Percentiles rank a stretch among this genome's conserved stretches.
These are phyloP conservation scores for Actenoides hombroni DNA, from an alignment of 2,113 vertebrate genomes.

Conservation along the genomic window DNA sequence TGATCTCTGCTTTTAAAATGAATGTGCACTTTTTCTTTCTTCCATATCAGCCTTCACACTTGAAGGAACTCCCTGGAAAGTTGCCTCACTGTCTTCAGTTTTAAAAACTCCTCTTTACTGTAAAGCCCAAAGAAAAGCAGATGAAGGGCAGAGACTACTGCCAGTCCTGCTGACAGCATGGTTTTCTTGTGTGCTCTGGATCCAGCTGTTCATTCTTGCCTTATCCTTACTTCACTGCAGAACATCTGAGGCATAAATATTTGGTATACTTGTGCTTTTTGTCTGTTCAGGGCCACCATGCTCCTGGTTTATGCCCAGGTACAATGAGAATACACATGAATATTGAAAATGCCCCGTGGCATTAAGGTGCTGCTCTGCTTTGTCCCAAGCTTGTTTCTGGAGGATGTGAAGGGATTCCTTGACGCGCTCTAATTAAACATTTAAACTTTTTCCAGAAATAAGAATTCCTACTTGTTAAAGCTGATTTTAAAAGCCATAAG, in stretches of 20 bases:
- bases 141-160: background rate
- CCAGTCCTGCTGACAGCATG: background rate
- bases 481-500: background rate
- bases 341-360: background rate
- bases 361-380: background rate
- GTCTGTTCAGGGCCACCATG: background rate
- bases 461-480: background rate
- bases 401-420: background rate
- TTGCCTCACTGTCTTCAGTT: background rate
- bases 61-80: background rate
- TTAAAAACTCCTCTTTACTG: background rate
- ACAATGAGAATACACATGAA: background rate
- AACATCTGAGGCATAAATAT: background rate
- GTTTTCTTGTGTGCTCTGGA: background rate
- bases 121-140: background rate
- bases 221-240: background rate
- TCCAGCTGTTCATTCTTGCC: background rate
- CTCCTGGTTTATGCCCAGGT: background rate
- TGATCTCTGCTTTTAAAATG: background rate
- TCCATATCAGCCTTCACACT: background rate
- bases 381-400: background rate
- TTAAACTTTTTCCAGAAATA: background rate
- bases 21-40: background rate
- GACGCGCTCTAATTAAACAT: background rate
- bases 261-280: background rate